Evolutionary conservation across 2,888 invertebrate species (phyloP).

Genomic region (Punctoribates punctum): DNA sequence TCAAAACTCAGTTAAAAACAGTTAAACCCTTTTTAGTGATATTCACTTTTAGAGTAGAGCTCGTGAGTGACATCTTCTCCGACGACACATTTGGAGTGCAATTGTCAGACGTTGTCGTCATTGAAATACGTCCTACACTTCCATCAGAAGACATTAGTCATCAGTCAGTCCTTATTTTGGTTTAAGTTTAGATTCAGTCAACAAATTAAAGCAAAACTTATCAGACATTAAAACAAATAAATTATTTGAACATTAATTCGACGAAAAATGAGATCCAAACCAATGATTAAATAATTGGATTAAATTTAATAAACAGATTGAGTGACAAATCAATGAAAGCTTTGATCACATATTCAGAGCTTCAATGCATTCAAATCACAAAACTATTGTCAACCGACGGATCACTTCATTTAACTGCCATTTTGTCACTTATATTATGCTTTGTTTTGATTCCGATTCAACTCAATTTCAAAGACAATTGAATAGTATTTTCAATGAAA

Average conservation of each 20-base stretch:
- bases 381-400: neutral
- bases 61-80: slow-evolving; percentile 25
- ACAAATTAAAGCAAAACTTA: neutral
- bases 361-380: neutral
- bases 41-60: slow-evolving; percentile 19
- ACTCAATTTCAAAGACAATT: neutral
- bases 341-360: neutral
- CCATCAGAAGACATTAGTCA: slow-evolving; percentile 13
- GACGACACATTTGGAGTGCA: slow-evolving; percentile 8
- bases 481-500: neutral
- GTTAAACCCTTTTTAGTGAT: neutral
- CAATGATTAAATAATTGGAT: neutral
- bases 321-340: neutral
- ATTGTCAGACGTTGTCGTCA: slow-evolving; percentile 3
- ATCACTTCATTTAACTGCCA: neutral
- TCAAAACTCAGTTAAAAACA: neutral
- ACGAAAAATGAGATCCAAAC: neutral
- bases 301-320: neutral
- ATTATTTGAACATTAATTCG: neutral
- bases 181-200: neutral
- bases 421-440: slow-evolving; percentile 11
- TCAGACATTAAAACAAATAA: neutral
- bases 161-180: neutral
- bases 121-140: slow-evolving; percentile 22
- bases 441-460: neutral